phyloP scores from a whole-genome alignment of 2,113 vertebrate species.

The Zosterops borbonicus region DNA sequence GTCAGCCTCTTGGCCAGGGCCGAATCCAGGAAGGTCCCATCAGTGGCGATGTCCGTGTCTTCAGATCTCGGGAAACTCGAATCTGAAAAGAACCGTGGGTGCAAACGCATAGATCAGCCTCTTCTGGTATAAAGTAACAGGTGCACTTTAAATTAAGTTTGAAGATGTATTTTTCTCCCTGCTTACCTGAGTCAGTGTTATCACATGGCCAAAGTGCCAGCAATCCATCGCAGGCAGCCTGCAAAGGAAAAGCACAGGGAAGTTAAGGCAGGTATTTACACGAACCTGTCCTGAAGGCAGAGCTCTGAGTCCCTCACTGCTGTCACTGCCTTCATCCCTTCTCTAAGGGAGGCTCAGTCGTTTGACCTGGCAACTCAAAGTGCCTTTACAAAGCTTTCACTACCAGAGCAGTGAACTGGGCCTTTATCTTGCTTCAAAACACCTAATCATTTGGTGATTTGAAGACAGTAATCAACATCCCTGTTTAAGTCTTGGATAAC shows the following conservation, averaged over 20 bases:
- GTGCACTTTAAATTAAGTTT: too few relatives aligned
- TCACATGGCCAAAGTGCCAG: constrained; percentile 45
- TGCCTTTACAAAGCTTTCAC: background rate
- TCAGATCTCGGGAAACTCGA: background rate
- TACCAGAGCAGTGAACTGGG: background rate
- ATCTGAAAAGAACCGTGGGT: background rate
- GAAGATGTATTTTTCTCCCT: background rate
- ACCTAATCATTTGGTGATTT: background rate
- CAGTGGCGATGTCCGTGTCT: background rate
- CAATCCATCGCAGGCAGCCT: background rate
- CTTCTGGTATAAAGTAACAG: fast-evolving
- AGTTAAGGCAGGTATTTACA: background rate
- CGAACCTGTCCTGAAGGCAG: background rate
- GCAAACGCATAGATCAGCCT: background rate
- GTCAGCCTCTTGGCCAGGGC: constrained; percentile 62
- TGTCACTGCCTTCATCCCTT: background rate
- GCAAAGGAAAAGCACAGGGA: background rate
- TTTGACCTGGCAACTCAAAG: background rate
- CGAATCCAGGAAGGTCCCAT: constrained; percentile 53
- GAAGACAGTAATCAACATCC: background rate
- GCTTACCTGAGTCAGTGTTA: constrained; percentile 49
- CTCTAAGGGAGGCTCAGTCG: background rate
- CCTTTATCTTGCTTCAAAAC: background rate
- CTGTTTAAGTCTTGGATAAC: background rate
- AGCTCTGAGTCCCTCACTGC: background rate